Evolutionary conservation across 2,888 invertebrate species (phyloP).

Genomic region (Ophion ventricosus): DNA sequence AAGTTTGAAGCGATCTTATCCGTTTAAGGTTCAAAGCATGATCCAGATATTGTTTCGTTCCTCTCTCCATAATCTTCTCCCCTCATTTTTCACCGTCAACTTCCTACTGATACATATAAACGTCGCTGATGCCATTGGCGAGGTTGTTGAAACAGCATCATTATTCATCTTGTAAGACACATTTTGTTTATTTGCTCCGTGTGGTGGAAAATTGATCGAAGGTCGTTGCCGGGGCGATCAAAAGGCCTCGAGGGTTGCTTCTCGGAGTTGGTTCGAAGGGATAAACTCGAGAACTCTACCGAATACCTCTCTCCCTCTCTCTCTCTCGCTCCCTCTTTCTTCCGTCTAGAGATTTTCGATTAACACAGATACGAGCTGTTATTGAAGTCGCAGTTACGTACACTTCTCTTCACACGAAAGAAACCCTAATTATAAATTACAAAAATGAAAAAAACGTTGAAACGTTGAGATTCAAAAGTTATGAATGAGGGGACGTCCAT

Average conservation of each 20-base stretch:
- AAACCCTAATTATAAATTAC: too few species aligned
- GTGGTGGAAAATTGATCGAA: conserved; percentile 57
- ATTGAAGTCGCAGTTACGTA: not conserved
- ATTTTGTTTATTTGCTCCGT: conserved; percentile 29
- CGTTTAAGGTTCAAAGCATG: conserved; percentile 4
- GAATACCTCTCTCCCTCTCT: not conserved
- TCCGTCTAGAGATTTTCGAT: conserved; percentile 21
- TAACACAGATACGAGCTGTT: conserved; percentile 25
- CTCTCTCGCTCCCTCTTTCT: not conserved
- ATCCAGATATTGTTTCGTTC: not conserved
- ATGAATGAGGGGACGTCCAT: too few species aligned
- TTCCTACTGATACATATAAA: conserved; percentile 6
- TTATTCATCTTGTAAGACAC: conserved; percentile 40
- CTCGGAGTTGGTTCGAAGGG: conserved; percentile 37
- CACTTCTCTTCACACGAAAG: too few species aligned
- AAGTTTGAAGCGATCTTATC: not conserved
- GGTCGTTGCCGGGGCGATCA: conserved; percentile 50
- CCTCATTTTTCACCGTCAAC: not conserved
- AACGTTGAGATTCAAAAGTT: too few species aligned
- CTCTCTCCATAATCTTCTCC: not conserved
- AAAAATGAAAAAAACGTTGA: too few species aligned
- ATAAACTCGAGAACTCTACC: conserved; percentile 7
- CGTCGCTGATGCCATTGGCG: not conserved
- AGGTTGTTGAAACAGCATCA: conserved; percentile 8
- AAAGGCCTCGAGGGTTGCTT: conserved; percentile 52